Base-by-base conservation (phyloP, 2,113 vertebrate genomes). In the Brevimyrus niger region DNA sequence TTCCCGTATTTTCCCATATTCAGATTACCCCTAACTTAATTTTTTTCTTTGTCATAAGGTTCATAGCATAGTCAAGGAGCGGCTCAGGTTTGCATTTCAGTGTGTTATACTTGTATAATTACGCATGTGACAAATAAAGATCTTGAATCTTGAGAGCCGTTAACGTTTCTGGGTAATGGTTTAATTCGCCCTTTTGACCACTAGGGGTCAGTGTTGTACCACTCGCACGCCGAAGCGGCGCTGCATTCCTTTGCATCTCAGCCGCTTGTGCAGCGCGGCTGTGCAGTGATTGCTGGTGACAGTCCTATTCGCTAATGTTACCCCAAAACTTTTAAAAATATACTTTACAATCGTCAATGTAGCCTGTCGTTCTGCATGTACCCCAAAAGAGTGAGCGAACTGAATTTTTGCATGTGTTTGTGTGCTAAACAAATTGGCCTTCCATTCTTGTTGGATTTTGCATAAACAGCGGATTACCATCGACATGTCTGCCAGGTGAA, bases 121-220 rank as follows among this genome's bases (percentile, higher is more conserved):
- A n/a, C n/a, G n/a, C n/a, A n/a, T n/a, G n/a, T n/a, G n/a, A n/a
- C n/a, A n/a, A n/a, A n/a, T n/a, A n/a, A n/a, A n/a, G n/a, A n/a
- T n/a, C n/a, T n/a, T n/a, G n/a, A n/a, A n/a, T n/a, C n/a, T n/a
- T n/a, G 17, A 82, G 31, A 9, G 38, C 35, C 35, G 31, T 65
- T 27, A 27, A 27, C 2, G 61, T 65, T 3, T 27, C n/a, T 31
- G 5, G 44, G 23, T 47, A 44, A 84, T 23, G 21, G 38, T 23
- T 47, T 21, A 9, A 23, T 87, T 50, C 1, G 91, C 69, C 89
- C 1, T 48, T 48, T 80, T 51, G 61, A 58, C 80, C 95, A 90
- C 90, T 47, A 4, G 95, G 93, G 94, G 94, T 94, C 95, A 94
- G 92, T 94, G 91, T 95, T 94, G 92, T 87, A 92, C 92, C 31